These are phyloP conservation scores for Hexactinellida sp. DNA, from an alignment of 37 sponge, comb jelly and placozoan genomes.

Conservation along the genomic window DNA sequence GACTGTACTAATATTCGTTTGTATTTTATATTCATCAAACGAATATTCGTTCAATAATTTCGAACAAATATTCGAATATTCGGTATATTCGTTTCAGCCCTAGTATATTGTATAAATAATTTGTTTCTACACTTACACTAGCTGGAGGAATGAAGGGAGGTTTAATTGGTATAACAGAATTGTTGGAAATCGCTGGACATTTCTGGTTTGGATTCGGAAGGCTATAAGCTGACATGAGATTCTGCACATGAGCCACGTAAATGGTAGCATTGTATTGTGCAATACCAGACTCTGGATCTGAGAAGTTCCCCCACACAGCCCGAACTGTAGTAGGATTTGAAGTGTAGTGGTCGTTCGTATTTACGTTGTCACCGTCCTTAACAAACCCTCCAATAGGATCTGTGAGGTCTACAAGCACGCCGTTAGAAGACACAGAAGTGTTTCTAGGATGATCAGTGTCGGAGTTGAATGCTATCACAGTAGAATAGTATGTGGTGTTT, in stretches of 20 bases:
- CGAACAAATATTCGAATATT: too few relatives aligned
- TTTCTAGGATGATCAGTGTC: slow-evolving; percentile 37
- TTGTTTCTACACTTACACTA: background rate
- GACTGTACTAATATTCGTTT: too few relatives aligned
- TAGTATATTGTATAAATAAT: background rate
- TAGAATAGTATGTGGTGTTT: slow-evolving; percentile 55
- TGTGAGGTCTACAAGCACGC: slow-evolving; percentile 48
- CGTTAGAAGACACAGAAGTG: slow-evolving; percentile 17
- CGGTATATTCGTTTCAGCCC: background rate
- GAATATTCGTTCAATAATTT: too few relatives aligned
- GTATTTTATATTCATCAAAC: too few relatives aligned
- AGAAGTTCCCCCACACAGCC: slow-evolving; percentile 42
- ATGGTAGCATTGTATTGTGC: slow-evolving; percentile 33
- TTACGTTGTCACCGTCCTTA: slow-evolving; percentile 21
- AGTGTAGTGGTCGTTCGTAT: slow-evolving; percentile 16
- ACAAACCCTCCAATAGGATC: slow-evolving; percentile 38
- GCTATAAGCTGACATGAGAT: background rate
- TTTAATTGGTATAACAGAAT: background rate
- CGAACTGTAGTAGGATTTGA: slow-evolving; percentile 27
- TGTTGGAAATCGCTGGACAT: background rate
- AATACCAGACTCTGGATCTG: slow-evolving; percentile 54
- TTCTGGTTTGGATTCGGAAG: background rate
- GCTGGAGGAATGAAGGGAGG: background rate
- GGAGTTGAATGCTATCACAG: slow-evolving; percentile 35
- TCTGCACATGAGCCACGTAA: background rate